Evolutionary conservation across 2,797 vertebrate genomes (phyloP), one percentile per base, ranked within the genome.

Genomic region (Poliocrania exsul): DNA sequence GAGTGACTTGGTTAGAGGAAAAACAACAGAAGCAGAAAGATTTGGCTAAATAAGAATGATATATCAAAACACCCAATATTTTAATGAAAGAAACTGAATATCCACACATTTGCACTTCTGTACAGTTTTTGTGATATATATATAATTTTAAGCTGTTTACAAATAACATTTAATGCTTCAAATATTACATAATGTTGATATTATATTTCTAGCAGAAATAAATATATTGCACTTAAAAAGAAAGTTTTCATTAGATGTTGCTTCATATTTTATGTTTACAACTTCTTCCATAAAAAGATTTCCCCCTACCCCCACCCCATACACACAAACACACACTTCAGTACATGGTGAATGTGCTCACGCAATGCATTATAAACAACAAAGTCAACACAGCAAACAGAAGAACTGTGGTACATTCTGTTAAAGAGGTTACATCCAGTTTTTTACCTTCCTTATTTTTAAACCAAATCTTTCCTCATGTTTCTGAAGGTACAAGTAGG

Each of bases 161-260:
- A 99, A 99, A 99, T 98, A 98, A 98, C 98, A 98, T 98, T 98
- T 98, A 98, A 99, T 98, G 98, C 97, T 98, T 98, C 98, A 98
- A 98, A 99, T 98, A 98, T 98, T 98, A 99, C 98, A 99, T 98
- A 98, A 97, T 96, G 96, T 98, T 96, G 98, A 98, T 98, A 97
- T 98, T 98, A 98, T 98, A 99, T 98, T 98, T 98, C 98, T 98
- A 98, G 98, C 98, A 98, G 98, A 99, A 99, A 99, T 99, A 99
- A 99, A 99, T 99, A 99, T 99, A 99, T 99, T 99, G 99, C 99
- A 99, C 99, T 99, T 99, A 98, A 99, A 98, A 99, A 98, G 97
- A 98, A 98, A 98, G 97, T 98, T 98, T 93, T 97, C 82, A 62
- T 98, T 97, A 96, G 95, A 97, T 98, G 97, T 98, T 96, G 95